Evolutionary conservation across 2,888 invertebrate genomes (phyloP), one percentile per base, ranked within the genome.

Genomic region (Cephus runcator): DNA sequence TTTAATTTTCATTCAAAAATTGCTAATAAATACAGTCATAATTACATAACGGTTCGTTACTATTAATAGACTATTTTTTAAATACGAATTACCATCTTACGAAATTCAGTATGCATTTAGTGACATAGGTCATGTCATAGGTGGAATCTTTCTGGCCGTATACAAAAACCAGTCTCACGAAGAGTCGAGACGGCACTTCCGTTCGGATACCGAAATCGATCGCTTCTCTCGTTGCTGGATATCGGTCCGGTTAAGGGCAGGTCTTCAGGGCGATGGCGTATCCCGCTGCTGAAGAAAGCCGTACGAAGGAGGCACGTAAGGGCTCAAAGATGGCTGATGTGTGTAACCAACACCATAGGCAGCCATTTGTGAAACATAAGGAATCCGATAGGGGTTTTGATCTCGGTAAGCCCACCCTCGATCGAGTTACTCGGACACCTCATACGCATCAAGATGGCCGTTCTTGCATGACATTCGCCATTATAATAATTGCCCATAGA

Each of bases 351-450:
- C 88, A 90, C 90, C 85, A 84, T 80, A 78, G 87, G 86, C 89
- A 86, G 90, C 90, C 90, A 90, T 90, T 90, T 89, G 88, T 87
- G 87, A 87, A 86, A 87, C 86, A 87, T 84, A 85, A 87, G 90
- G 87, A 90, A 90, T 88, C 87, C 88, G 90, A 90, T 90, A 88
- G 86, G 88, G 90, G 87, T 90, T 90, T 89, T 89, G 88, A 90
- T 90, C 89, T 89, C 87, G 85, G 88, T 90, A 88, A 90, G 90
- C 88, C 89, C 90, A 90, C 90, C 90, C 90, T 91, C 90, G 89
- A 91, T 91, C 90, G 90, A 89, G 87, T 91, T 91, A 91, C 90
- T 84, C 85, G 85, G 81, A 85, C 85, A 87, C 87, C 86, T 84
- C 87, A 84, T 78, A 79, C 77, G 73, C 69, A 69, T 81, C 78